Conservation (phyloP, 2,113 vertebrate species). For the Oncorhynchus nerka region DNA sequence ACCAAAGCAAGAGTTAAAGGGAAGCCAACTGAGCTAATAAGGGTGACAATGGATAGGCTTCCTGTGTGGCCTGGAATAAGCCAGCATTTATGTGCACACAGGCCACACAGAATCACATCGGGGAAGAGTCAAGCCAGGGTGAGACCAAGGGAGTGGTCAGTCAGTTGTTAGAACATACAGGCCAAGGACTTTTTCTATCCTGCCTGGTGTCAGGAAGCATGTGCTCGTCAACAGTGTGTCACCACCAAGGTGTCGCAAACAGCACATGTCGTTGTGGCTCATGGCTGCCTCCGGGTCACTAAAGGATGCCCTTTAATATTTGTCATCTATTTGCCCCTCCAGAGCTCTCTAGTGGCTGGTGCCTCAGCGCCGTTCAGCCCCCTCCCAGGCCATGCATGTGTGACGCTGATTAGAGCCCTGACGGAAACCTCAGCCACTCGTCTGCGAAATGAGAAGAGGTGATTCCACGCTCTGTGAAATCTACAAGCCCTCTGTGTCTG, state of each 20-base stretch:
- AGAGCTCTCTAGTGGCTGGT: not conserved
- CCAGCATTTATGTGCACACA: not conserved
- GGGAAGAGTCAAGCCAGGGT: constrained; percentile 6
- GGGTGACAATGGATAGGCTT: constrained; percentile 58
- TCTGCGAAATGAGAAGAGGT: constrained; percentile 67
- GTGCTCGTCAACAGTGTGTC: constrained; percentile 11
- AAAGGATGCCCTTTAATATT: constrained; percentile 28
- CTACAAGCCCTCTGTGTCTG: constrained; percentile 44
- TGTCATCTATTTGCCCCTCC: not conserved
- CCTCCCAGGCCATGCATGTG: constrained; percentile 33
- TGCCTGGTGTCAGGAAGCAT: constrained; percentile 28
- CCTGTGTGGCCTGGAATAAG: constrained; percentile 36
- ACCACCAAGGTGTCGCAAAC: constrained; percentile 5
- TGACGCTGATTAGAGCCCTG: constrained; percentile 46
- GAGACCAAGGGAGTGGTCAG: constrained; percentile 30
- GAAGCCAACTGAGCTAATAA: too few species aligned
- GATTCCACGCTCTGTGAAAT: constrained; percentile 27
- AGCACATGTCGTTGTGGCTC: not conserved
- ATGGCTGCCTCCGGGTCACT: not conserved
- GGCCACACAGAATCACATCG: not conserved
- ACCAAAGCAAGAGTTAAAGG: too few species aligned
- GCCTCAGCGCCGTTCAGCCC: not conserved
- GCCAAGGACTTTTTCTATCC: constrained; percentile 12
- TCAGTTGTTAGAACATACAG: constrained; percentile 7
- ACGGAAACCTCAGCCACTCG: constrained; percentile 43